phyloP scores from a whole-genome alignment of 2,113 vertebrate genomes.

The Pionites leucogaster region DNA sequence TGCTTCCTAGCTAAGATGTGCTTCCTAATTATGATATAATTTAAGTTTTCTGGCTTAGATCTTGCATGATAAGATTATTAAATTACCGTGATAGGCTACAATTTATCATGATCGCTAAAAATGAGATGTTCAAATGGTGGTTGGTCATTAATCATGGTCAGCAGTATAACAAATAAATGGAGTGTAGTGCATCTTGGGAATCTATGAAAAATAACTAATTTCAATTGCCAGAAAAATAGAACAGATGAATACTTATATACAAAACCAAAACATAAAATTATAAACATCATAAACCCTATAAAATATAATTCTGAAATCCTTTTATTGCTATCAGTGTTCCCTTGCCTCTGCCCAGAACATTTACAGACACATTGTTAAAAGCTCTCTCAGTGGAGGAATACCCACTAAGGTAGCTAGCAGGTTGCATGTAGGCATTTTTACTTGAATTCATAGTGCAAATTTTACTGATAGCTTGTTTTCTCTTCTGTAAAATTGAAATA shows the following conservation, averaged over 20 bases:
- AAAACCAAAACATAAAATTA: not conserved
- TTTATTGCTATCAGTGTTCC: not conserved
- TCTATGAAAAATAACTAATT: constrained; percentile 44
- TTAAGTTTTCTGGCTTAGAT: constrained; percentile 38
- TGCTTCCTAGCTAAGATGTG: not conserved
- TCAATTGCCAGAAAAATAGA: constrained; percentile 34
- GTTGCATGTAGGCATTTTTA: not conserved
- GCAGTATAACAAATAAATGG: constrained; percentile 42
- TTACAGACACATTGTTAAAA: not conserved
- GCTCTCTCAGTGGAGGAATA: not conserved
- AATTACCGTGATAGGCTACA: constrained; percentile 41
- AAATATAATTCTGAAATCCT: not conserved
- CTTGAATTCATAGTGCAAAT: not conserved
- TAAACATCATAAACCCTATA: not conserved
- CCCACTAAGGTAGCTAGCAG: not conserved
- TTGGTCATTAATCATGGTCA: constrained; percentile 67
- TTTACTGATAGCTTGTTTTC: not conserved
- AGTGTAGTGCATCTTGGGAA: constrained; percentile 36
- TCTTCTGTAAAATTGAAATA: not conserved
- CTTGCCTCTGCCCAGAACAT: not conserved
- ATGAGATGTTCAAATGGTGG: constrained; percentile 23
- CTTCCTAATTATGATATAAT: constrained; percentile 49
- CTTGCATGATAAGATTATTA: constrained; percentile 58
- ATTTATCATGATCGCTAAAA: constrained; percentile 65
- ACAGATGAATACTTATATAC: constrained; percentile 10